Percentiles rank a stretch among this genome's conserved stretches.
Conservation (phyloP, 2,113 vertebrate species). For the Garra rufa region DNA sequence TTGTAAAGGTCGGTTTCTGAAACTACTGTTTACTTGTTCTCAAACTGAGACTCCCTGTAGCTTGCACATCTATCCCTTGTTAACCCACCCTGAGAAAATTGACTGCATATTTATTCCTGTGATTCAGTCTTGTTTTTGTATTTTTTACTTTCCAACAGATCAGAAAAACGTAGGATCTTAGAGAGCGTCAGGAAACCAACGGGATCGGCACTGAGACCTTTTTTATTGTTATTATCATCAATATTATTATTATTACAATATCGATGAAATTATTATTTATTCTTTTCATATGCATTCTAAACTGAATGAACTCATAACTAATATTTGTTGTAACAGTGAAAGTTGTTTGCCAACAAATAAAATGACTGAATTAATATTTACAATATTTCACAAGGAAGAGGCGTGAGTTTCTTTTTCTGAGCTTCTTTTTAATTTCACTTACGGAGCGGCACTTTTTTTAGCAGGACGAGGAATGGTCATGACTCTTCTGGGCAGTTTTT, state of each 20-base stretch:
- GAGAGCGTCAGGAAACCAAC: conserved; percentile 19
- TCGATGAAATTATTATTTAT: conserved; percentile 91
- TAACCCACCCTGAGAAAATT: conserved; percentile 31
- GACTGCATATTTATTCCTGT: conserved; percentile 52
- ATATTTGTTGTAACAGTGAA: conserved; percentile 99
- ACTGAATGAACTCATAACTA: conserved; percentile 99
- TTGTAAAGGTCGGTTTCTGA: conserved; percentile 31
- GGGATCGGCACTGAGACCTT: conserved; percentile 54
- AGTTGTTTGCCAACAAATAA: conserved; percentile 99
- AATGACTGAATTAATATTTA: conserved; percentile 95
- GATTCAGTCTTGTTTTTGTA: conserved; percentile 34
- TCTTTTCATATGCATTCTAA: conserved; percentile 97
- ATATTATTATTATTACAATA: conserved; percentile 78
- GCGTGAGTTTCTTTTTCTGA: conserved; percentile 65
- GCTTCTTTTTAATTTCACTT: conserved; percentile 15
- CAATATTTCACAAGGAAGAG: conserved; percentile 72
- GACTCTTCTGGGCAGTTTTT: conserved; percentile 23
- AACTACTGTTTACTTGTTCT: conserved; percentile 54
- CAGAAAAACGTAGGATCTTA: conserved; percentile 46
- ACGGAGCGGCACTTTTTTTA: background rate
- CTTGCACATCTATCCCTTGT: conserved; percentile 57
- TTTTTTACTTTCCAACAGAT: conserved; percentile 45
- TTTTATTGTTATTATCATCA: conserved; percentile 68
- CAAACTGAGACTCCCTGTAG: conserved; percentile 53
- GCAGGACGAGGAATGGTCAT: background rate